phyloP scores from a whole-genome alignment of 2,888 invertebrate genomes.

The Linnaemya tessellans region DNA sequence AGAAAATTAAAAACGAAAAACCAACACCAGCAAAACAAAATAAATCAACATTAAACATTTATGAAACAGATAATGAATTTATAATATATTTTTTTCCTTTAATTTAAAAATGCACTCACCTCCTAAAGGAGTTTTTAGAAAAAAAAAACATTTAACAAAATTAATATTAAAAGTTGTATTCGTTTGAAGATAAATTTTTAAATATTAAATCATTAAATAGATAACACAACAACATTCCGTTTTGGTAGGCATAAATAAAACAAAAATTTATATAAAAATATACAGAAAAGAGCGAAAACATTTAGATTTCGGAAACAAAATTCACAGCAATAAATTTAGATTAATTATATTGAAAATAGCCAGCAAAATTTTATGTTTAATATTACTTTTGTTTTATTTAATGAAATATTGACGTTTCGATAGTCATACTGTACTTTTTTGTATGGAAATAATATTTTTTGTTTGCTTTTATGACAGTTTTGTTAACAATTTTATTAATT shows the following conservation, averaged over 20 bases:
- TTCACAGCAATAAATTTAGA: slow-evolving; percentile 8
- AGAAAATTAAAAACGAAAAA: neutral
- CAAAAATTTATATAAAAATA: slow-evolving; percentile 64
- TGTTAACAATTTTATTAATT: no score
- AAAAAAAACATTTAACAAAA: slow-evolving; percentile 62
- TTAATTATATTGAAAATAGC: neutral
- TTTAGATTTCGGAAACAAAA: slow-evolving; percentile 49
- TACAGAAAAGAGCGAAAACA: slow-evolving; percentile 69
- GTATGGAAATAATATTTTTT: no score
- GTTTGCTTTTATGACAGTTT: no score
- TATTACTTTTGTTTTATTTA: neutral
- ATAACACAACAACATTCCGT: slow-evolving; percentile 65
- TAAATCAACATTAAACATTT: slow-evolving; percentile 39
- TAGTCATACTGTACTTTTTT: no score
- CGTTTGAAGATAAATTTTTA: slow-evolving; percentile 63
- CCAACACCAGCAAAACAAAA: slow-evolving; percentile 53
- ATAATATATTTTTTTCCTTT: slow-evolving; percentile 12
- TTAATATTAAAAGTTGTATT: slow-evolving; percentile 56
- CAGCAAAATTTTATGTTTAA: slow-evolving; percentile 41
- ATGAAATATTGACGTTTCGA: neutral
- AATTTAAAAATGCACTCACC: slow-evolving; percentile 78
- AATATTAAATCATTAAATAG: slow-evolving; percentile 53
- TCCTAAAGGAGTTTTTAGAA: slow-evolving; percentile 75
- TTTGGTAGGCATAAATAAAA: slow-evolving; percentile 64
- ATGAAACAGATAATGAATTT: slow-evolving; percentile 27